A percentile compares a stretch with the other conserved stretches of the same genome.
Conservation (phyloP, 2,113 vertebrate genomes). For the Tyto alba region DNA sequence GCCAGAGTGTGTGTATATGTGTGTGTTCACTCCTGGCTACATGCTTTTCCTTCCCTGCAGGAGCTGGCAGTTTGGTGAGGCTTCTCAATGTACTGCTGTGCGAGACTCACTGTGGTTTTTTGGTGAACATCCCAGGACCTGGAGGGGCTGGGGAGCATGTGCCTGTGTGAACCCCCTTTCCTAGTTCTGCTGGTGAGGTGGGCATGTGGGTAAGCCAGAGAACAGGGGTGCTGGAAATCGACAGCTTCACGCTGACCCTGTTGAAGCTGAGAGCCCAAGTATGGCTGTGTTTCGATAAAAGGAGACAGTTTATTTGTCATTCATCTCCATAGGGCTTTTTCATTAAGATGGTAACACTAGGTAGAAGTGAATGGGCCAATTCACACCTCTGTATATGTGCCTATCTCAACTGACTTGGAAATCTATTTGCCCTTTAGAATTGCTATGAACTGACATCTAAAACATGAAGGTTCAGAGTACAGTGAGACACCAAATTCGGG, state of each 20-base stretch:
- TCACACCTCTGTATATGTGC: background rate
- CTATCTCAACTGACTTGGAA: background rate
- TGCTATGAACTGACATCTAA: background rate
- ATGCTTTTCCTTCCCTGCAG: background rate
- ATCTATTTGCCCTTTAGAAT: background rate
- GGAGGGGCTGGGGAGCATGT: background rate
- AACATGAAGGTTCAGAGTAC: background rate
- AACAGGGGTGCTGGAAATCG: background rate
- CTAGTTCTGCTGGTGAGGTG: background rate
- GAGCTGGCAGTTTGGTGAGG: background rate
- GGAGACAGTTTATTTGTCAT: background rate
- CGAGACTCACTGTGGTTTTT: background rate
- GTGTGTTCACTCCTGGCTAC: accelerated
- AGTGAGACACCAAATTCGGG: background rate
- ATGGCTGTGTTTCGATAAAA: background rate
- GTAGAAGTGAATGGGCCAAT: background rate
- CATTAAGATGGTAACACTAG: background rate
- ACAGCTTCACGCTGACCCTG: accelerated
- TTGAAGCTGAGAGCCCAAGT: background rate
- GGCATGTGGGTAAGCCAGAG: background rate
- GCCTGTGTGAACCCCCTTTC: background rate
- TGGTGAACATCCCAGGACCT: background rate
- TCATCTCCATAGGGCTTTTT: background rate
- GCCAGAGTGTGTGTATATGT: accelerated
- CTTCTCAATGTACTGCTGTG: background rate